These are phyloP conservation scores for Siphlonurus alternatus DNA, from an alignment of 2,888 invertebrate genomes.

Conservation along the genomic window DNA sequence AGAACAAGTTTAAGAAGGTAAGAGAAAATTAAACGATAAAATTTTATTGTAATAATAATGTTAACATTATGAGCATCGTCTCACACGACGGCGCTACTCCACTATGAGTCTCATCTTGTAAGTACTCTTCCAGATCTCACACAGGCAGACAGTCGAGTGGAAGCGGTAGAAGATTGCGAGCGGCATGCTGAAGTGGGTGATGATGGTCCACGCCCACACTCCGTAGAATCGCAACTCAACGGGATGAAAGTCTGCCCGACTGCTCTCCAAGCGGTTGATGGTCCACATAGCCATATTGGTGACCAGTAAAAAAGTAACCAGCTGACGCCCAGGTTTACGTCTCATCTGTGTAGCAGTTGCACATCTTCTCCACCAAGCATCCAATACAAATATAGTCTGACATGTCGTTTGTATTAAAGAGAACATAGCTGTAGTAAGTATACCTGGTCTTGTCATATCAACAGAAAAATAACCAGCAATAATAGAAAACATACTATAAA, in stretches of 20 bases:
- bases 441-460: slow-evolving; percentile 5
- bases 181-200: slow-evolving; percentile 28
- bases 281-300: slow-evolving; percentile 76
- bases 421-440: slow-evolving; percentile 21
- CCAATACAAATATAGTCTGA: slow-evolving; percentile 28
- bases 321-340: slow-evolving; percentile 65
- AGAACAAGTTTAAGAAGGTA: too few relatives aligned
- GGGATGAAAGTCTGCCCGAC: slow-evolving; percentile 26
- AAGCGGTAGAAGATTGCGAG: slow-evolving; percentile 30
- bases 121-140: slow-evolving; percentile 30
- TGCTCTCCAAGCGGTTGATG: slow-evolving; percentile 35
- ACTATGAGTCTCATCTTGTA: slow-evolving; percentile 22
- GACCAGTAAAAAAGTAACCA: slow-evolving; percentile 67
- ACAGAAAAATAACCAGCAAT: slow-evolving; percentile 7
- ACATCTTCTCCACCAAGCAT: slow-evolving; percentile 45
- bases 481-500: slow-evolving; percentile 9
- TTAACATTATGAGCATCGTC: too few relatives aligned
- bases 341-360: slow-evolving; percentile 49
- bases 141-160: slow-evolving; percentile 28
- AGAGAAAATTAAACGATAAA: too few relatives aligned
- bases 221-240: slow-evolving; percentile 28
- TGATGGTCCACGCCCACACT: slow-evolving; percentile 28
- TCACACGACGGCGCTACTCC: too few relatives aligned
- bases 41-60: too few relatives aligned
- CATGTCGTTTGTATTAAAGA: slow-evolving; percentile 25